Evolutionary conservation across 2,113 vertebrate genomes (phyloP), one percentile per base, ranked within the genome.

Genomic region (Kryptolebias marmoratus): DNA sequence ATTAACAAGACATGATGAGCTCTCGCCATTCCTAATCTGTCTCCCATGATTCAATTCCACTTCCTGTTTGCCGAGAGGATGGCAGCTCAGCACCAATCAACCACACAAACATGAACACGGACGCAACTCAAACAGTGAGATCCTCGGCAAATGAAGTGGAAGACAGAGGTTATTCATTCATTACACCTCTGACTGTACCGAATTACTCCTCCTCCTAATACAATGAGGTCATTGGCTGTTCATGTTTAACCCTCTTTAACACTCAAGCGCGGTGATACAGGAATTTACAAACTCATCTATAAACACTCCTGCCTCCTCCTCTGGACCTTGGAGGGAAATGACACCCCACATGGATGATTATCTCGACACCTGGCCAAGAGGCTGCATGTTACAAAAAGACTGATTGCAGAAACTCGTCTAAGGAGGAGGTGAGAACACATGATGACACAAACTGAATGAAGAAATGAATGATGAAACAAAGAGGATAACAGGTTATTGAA

Each of bases 1-100:
- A 85, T 89, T 88, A 90, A 88, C 80, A 84, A 85, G 91, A 91
- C 84, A 84, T 79, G 87, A 92, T 90, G 91, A 87, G 87, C 83
- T 85, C 89, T 87, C 45, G 65, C 71, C 73, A 70, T 89, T 89
- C 85, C 83, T 89, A 89, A 90, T 91, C 89, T 88, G 81, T 85
- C 88, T 89, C 80, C 82, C 78, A 86, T 90, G 89, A 90, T 87
- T 88, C 82, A 90, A 87, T 89, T 88, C 81, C 82, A 86, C 82
- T 90, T 90, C 85, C 85, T 89, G 80, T 86, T 86, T 77, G 82
- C 82, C 4, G 64, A 81, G 31, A 87, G 86, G 68, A 86, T 80
- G 84, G 75, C 62, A 75, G 78, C 75, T 71, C 62, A 6, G 66
- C 74, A 76, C 83, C 80, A 75, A 78, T 87, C 80, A 84, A 32